phyloP scores from a whole-genome alignment of 2,797 vertebrate species.

The Zenarchopterus dispar region DNA sequence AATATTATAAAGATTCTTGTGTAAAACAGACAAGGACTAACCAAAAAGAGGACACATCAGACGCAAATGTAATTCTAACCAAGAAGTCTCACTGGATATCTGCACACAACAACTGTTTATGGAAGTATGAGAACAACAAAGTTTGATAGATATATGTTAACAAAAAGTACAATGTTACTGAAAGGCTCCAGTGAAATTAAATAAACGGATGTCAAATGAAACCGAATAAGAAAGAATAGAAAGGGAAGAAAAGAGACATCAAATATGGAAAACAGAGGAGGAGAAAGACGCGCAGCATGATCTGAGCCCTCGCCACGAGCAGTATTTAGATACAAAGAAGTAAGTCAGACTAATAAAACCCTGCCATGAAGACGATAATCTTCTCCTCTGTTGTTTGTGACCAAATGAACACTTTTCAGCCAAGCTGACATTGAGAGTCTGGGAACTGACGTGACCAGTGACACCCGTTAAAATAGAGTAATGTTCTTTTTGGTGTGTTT shows the following conservation, averaged over 20 bases:
- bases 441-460: constrained; percentile 13
- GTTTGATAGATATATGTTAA: too few species aligned
- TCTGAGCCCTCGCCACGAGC: constrained; percentile 36
- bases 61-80: too few species aligned
- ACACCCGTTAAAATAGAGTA: constrained; percentile 15
- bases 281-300: constrained; percentile 45
- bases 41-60: too few species aligned
- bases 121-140: too few species aligned
- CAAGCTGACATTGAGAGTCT: constrained; percentile 19
- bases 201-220: too few species aligned
- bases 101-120: too few species aligned
- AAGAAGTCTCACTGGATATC: too few species aligned
- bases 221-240: constrained; percentile 4
- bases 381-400: constrained; percentile 21
- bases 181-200: neutral
- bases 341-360: constrained; percentile 55
- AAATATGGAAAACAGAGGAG: constrained; percentile 17
- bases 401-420: constrained; percentile 36
- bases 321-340: constrained; percentile 24
- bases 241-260: neutral
- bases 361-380: constrained; percentile 46
- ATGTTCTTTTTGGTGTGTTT: constrained; percentile 28
- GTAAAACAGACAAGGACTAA: too few species aligned
- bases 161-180: too few species aligned
- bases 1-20: too few species aligned